Evolutionary conservation across 2,797 vertebrate species (phyloP).

Genomic region (Sphenopsis melanotis): DNA sequence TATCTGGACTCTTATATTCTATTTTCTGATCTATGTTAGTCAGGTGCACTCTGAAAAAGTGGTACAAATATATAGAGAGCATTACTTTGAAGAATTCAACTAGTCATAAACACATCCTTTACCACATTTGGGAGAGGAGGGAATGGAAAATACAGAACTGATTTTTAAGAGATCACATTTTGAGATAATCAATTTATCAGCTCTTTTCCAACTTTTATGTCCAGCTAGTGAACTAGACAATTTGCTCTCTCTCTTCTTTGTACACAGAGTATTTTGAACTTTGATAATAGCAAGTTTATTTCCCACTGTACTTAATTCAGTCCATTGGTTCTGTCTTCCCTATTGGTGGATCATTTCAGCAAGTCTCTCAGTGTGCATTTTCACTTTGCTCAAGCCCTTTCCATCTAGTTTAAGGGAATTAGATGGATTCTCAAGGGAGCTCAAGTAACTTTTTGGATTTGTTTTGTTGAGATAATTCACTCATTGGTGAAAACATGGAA

Average conservation of each 20-base stretch:
- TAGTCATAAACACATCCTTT: background rate
- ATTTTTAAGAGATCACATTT: background rate
- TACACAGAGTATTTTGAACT: background rate
- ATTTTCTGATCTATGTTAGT: background rate
- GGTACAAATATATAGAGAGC: background rate
- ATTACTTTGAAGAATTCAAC: background rate
- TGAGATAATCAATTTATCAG: background rate
- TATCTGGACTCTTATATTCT: background rate
- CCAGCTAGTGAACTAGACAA: background rate
- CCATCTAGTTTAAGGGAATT: conserved; percentile 4
- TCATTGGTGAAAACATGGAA: background rate
- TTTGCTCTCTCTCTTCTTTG: background rate
- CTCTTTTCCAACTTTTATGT: background rate
- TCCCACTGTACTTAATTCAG: background rate
- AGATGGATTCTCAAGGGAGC: background rate
- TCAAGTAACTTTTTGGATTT: background rate
- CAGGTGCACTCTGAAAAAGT: background rate
- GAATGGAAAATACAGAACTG: background rate
- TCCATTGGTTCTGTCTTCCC: background rate
- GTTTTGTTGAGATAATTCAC: conserved; percentile 7
- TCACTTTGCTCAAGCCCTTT: conserved; percentile 19
- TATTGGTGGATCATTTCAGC: background rate
- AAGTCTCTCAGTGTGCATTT: background rate
- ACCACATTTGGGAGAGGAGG: background rate
- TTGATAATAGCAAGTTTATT: background rate